Conservation (phyloP, 2,888 invertebrate genomes). For the Chrysomela aeneicollis region DNA sequence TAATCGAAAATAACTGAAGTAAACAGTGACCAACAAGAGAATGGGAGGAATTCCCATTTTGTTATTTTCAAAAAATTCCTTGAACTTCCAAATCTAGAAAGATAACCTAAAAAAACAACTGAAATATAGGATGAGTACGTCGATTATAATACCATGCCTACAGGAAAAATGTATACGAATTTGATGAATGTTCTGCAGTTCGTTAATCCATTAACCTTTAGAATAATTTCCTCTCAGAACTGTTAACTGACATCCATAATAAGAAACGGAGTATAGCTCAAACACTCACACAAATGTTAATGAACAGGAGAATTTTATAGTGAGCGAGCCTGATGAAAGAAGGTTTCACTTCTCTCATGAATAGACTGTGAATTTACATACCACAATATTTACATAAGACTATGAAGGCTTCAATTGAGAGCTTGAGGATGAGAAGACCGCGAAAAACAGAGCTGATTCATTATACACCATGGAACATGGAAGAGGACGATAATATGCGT, state of each 20-base stretch:
- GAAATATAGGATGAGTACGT: too few species aligned
- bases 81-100: too few species aligned
- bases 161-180: too few species aligned
- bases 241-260: not conserved
- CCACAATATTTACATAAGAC: constrained; percentile 25
- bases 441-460: not conserved
- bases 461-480: not conserved
- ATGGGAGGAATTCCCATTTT: too few species aligned
- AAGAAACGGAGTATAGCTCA: not conserved
- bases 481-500: too few species aligned
- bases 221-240: not conserved
- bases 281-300: constrained; percentile 19
- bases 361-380: constrained; percentile 17
- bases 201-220: not conserved
- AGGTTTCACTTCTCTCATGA: constrained; percentile 7
- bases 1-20: too few species aligned
- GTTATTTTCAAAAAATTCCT: too few species aligned
- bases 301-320: constrained; percentile 17
- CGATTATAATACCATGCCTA: too few species aligned
- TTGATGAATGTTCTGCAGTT: too few species aligned
- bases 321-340: constrained; percentile 5
- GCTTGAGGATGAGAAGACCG: not conserved
- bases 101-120: too few species aligned
- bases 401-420: constrained; percentile 20
- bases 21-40: too few species aligned